Base-by-base conservation (phyloP, 2,888 invertebrate species). In the Syritta pipiens region DNA sequence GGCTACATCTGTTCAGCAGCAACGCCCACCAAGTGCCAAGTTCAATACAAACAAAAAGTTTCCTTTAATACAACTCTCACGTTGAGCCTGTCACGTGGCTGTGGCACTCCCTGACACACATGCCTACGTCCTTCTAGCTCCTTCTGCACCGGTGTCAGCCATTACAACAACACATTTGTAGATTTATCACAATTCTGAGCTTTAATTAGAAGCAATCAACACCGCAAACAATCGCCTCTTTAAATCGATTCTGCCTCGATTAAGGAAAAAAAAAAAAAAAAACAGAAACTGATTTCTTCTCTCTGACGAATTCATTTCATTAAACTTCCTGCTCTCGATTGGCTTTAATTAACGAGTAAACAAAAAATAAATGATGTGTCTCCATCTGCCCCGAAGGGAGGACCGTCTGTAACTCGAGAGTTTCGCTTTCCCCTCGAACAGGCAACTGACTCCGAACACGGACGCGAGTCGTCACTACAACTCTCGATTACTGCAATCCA, bases 291-390 rank as follows among this genome's bases (percentile, higher is more conserved):
- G 35, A 62, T 62, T 48, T 17, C 12, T 2, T 32, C 10, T 19
- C 37, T n/a, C 42, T 22, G 46, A 28, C 12, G 10, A 28, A 40
- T 20, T 19, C 30, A 30, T 19, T 20, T 9, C 17, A 46, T 20
- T 14, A 30, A 14, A n/a, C 28, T 32, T 46, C 12, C 14, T 32
- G 22, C 19, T 12, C 12, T 24, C 46, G 35, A 62, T 62, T 48
- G 26, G 7, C 60, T 37, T 26, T 26, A 59, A 59, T 59, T 59
- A 59, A 49, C 24, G 32, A 5, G 10, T 12, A 51, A 49, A 51
- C 28, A 24, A 22, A 49, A 42, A 49, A 68, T 49, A 68, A 49
- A 59, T 59, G 48, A 20, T 22, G 24, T 30, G n/a, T 30, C 19
- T 12, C 14, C 40, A 17, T 40, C 3, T 14, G 24, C 53, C 3